Evolutionary conservation across 2,888 invertebrate species (phyloP).

Genomic region (Plebejus melissa): DNA sequence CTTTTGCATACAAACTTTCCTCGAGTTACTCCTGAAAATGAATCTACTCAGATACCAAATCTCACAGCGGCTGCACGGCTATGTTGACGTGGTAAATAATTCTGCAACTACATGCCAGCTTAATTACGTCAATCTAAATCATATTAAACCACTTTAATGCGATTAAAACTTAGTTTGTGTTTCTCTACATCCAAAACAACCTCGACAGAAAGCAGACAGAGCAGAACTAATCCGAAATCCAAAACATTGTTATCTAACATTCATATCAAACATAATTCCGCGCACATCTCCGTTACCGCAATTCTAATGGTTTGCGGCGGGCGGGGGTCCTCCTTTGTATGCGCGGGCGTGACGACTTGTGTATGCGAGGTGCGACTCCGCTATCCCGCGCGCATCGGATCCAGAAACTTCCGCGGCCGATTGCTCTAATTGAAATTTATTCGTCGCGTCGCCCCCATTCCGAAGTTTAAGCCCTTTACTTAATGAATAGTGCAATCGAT

Average conservation of each 20-base stretch:
- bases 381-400: constrained; percentile 58
- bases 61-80: too few species aligned
- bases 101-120: background rate
- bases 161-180: too few species aligned
- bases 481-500: constrained; percentile 56
- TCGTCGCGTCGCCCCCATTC: constrained; percentile 52
- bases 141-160: background rate
- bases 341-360: constrained; percentile 53
- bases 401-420: constrained; percentile 65
- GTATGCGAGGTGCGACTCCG: constrained; percentile 59
- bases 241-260: constrained; percentile 58
- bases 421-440: constrained; percentile 76
- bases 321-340: constrained; percentile 71
- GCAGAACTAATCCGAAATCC: constrained; percentile 56
- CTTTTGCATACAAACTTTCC: background rate
- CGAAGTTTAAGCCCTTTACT: constrained; percentile 44
- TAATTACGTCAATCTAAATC: background rate
- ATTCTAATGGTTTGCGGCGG: constrained; percentile 71
- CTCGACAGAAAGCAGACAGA: background rate
- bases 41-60: background rate
- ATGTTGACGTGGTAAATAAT: background rate
- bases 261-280: constrained; percentile 63
- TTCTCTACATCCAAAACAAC: background rate
- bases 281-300: constrained; percentile 73
- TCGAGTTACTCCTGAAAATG: background rate